phyloP scores from a whole-genome alignment of 2,888 invertebrate genomes.

The Brenthis daphne region DNA sequence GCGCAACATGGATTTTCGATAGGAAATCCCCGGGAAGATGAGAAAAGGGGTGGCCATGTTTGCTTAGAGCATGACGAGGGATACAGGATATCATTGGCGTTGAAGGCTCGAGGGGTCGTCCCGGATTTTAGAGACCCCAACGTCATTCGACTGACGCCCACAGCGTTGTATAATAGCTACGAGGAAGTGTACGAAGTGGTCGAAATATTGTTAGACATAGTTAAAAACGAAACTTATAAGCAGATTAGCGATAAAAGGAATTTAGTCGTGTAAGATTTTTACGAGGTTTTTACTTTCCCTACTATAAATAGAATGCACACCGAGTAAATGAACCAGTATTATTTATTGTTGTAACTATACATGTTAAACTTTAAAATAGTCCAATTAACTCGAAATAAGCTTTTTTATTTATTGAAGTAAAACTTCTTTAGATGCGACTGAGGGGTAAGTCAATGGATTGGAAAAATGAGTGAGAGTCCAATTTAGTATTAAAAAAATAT shows the following conservation, averaged over 20 bases:
- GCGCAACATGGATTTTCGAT: slow-evolving; percentile 55
- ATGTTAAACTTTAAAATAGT: no score
- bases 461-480: no score
- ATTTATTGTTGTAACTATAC: no score
- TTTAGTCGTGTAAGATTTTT: slow-evolving; percentile 47
- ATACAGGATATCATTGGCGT: slow-evolving; percentile 61
- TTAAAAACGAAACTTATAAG: slow-evolving; percentile 55
- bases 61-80: slow-evolving; percentile 65
- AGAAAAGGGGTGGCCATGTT: slow-evolving; percentile 64
- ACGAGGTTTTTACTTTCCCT: not conserved
- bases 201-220: slow-evolving; percentile 58
- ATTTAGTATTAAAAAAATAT: no score
- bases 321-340: no score
- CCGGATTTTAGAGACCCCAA: slow-evolving; percentile 67
- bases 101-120: slow-evolving; percentile 60
- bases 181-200: slow-evolving; percentile 62
- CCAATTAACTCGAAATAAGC: no score
- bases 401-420: no score
- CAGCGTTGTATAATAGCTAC: slow-evolving; percentile 65
- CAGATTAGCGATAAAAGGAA: slow-evolving; percentile 49
- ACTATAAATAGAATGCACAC: not conserved
- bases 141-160: slow-evolving; percentile 63
- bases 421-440: no score
- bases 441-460: no score
- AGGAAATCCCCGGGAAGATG: slow-evolving; percentile 60